Conservation (phyloP, 1,140 invertebrate genomes). For the Drosophila insularis region DNA sequence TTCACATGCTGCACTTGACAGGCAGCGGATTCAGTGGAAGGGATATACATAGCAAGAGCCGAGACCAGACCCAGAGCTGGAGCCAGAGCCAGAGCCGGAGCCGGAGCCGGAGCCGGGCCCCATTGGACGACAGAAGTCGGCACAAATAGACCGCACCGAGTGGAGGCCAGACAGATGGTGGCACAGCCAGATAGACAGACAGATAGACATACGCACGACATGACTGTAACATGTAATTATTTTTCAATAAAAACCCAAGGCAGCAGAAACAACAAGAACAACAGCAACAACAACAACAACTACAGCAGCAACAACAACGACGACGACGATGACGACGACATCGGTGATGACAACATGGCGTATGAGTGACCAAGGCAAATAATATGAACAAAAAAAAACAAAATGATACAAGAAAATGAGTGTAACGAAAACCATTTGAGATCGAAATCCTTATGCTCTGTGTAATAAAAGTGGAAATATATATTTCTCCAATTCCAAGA, state of each 20-base stretch:
- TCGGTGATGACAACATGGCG: conserved; percentile 67
- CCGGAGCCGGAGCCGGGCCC: conserved; percentile 25
- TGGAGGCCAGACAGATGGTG: conserved; percentile 42
- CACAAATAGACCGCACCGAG: conserved; percentile 73
- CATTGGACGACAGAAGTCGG: conserved; percentile 40
- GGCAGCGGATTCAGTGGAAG: conserved; percentile 40
- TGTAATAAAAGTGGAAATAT: no score
- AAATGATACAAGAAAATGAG: conserved; percentile 20
- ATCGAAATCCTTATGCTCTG: conserved; percentile 9
- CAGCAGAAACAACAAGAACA: conserved; percentile 57
- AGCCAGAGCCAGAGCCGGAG: conserved; percentile 12
- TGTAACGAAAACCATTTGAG: conserved; percentile 14
- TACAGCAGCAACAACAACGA: conserved; percentile 25
- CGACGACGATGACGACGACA: conserved; percentile 35
- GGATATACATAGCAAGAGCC: not conserved
- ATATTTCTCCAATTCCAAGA: no score
- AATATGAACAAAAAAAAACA: conserved; percentile 35
- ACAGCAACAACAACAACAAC: not conserved
- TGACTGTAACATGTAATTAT: conserved; percentile 82
- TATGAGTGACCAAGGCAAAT: conserved; percentile 65
- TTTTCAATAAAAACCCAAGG: conserved; percentile 80
- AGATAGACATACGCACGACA: conserved; percentile 68
- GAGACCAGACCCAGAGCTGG: not conserved
- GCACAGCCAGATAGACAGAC: conserved; percentile 21
- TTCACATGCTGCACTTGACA: conserved; percentile 67